Conservation (phyloP, 2,797 vertebrate genomes). For the Anguilla anguilla region DNA sequence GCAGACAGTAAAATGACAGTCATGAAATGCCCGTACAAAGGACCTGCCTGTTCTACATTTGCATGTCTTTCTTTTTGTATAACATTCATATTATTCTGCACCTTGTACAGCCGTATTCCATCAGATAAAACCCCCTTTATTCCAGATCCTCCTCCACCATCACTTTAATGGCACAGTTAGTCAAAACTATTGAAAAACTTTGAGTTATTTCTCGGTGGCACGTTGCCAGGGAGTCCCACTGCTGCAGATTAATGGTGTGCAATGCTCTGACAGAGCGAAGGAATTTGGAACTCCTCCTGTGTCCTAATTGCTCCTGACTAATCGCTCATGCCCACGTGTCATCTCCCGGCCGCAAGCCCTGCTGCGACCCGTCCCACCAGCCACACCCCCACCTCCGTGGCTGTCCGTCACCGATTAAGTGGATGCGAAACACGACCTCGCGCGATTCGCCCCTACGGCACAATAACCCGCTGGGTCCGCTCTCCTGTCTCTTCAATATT, state of each 20-base stretch:
- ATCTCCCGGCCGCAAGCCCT: background rate
- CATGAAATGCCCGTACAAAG: background rate
- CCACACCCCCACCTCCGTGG: background rate
- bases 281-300: background rate
- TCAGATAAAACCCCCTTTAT: constrained; percentile 34
- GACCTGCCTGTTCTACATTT: background rate
- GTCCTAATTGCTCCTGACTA: constrained; percentile 35
- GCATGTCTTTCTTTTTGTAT: background rate
- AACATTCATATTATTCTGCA: background rate
- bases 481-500: background rate
- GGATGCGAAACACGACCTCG: background rate
- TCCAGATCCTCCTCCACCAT: constrained; percentile 55
- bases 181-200: constrained; percentile 41
- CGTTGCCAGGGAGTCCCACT: constrained; percentile 33
- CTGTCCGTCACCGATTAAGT: constrained; percentile 16
- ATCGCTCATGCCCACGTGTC: constrained; percentile 27
- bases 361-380: background rate
- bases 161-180: constrained; percentile 28
- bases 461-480: background rate
- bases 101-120: background rate
- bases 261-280: constrained; percentile 27
- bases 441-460: background rate
- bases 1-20: background rate
- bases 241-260: constrained; percentile 45
- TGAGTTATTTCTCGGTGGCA: constrained; percentile 9